Evolutionary conservation across 2,797 vertebrate species (phyloP).

Genomic region (Phylloscopus collybita): DNA sequence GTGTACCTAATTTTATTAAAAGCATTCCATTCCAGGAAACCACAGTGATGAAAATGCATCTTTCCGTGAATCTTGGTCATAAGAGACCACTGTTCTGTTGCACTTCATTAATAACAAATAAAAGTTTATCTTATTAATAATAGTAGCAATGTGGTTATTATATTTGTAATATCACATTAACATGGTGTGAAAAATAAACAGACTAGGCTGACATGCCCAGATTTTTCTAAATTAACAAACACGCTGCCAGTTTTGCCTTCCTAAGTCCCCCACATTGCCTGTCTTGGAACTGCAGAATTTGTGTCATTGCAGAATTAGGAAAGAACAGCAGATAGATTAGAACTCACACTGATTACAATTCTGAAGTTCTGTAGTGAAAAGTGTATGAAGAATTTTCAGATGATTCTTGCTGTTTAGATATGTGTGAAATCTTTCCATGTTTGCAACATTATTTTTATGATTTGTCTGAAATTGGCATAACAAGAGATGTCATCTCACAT

Average conservation of each 20-base stretch:
- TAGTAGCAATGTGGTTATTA: not conserved
- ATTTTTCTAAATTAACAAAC: not conserved
- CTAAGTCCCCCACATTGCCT: not conserved
- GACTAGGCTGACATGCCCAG: not conserved
- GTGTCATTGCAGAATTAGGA: not conserved
- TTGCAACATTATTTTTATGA: not conserved
- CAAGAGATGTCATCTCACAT: not conserved
- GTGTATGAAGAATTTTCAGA: not conserved
- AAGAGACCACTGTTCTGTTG: not conserved
- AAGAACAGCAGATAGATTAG: not conserved
- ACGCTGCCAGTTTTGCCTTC: not conserved
- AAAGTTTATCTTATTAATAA: not conserved
- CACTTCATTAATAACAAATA: not conserved
- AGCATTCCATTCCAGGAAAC: not conserved
- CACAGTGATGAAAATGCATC: not conserved
- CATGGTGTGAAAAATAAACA: not conserved
- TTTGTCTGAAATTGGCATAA: not conserved
- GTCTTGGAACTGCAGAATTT: not conserved
- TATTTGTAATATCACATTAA: not conserved
- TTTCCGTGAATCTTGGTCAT: not conserved
- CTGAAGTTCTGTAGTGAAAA: not conserved
- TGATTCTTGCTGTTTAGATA: not conserved
- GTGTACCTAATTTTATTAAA: conserved; percentile 4
- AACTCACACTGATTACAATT: not conserved
- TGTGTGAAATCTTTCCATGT: not conserved